phyloP scores from a whole-genome alignment of 2,888 invertebrate species.

The Apotomis capreana region DNA sequence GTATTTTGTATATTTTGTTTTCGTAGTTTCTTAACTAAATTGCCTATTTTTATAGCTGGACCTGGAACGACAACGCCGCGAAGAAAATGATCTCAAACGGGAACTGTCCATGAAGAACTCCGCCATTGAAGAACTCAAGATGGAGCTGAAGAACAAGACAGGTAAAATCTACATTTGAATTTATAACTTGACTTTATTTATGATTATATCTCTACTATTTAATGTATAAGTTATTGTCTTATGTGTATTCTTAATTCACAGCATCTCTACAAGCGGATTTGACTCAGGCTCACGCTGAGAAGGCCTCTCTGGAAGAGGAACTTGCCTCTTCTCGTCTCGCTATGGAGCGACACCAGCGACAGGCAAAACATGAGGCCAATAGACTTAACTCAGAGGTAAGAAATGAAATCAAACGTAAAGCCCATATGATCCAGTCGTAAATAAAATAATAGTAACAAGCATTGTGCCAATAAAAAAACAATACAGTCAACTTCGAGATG shows the following conservation, averaged over 20 bases:
- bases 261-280: slow-evolving; percentile 90
- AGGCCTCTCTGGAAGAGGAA: slow-evolving; percentile 91
- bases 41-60: slow-evolving; percentile 82
- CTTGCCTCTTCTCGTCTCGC: slow-evolving; percentile 87
- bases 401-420: no score
- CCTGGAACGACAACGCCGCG: slow-evolving; percentile 89
- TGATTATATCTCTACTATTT: no score
- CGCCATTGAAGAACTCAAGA: slow-evolving; percentile 90
- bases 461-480: no score
- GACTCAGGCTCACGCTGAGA: slow-evolving; percentile 89
- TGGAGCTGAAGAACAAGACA: slow-evolving; percentile 90
- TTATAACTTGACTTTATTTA: no score
- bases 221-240: no score
- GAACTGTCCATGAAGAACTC: slow-evolving; percentile 89
- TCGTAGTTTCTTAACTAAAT: neutral
- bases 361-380: slow-evolving; percentile 89
- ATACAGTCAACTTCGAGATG: no score
- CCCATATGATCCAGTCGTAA: no score
- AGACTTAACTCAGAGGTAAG: slow-evolving; percentile 89
- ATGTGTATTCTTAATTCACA: slow-evolving; percentile 57
- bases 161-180: slow-evolving; percentile 70
- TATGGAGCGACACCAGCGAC: slow-evolving; percentile 88
- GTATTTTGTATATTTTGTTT: no score
- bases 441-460: no score
- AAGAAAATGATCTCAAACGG: slow-evolving; percentile 89